Percentiles rank a stretch among this genome's conserved stretches.
These are phyloP conservation scores for Asteroscopus sphinx DNA, from an alignment of 2,888 invertebrate species.

Conservation along the genomic window DNA sequence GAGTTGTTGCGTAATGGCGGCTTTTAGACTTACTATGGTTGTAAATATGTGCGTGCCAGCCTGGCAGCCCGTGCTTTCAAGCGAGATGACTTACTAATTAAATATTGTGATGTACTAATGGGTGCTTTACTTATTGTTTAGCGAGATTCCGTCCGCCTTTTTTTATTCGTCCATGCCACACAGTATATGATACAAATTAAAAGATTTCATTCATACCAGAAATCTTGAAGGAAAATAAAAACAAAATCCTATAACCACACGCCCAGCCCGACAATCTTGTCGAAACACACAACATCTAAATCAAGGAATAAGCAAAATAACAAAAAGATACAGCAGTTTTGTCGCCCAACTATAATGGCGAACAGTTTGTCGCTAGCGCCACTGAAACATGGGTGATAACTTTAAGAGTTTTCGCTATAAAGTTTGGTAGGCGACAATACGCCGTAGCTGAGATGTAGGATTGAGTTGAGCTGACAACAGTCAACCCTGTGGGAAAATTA, in stretches of 20 bases:
- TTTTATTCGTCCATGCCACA: no score
- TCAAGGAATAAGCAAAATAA: slow-evolving; percentile 54
- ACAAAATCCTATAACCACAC: neutral
- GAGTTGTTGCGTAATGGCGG: no score
- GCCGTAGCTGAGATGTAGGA: slow-evolving; percentile 43
- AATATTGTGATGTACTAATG: no score
- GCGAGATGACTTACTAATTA: no score
- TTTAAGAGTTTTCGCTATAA: slow-evolving; percentile 70
- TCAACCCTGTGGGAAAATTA: neutral
- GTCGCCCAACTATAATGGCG: slow-evolving; percentile 47
- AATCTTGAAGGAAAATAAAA: no score
- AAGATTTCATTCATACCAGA: no score
- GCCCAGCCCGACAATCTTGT: slow-evolving; percentile 33
- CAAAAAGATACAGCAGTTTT: slow-evolving; percentile 48
- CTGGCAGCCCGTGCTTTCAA: no score
- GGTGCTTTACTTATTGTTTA: no score
- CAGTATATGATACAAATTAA: no score
- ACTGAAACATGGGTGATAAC: slow-evolving; percentile 64
- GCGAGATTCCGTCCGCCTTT: no score
- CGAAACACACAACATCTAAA: slow-evolving; percentile 32
- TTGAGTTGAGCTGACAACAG: slow-evolving; percentile 30
- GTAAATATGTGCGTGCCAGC: no score
- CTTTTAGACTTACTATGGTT: no score
- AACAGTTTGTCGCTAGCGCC: slow-evolving; percentile 61
- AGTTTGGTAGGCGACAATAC: slow-evolving; percentile 65